Evolutionary conservation across 1,140 invertebrate species (phyloP).

Genomic region (Orussus abietinus): DNA sequence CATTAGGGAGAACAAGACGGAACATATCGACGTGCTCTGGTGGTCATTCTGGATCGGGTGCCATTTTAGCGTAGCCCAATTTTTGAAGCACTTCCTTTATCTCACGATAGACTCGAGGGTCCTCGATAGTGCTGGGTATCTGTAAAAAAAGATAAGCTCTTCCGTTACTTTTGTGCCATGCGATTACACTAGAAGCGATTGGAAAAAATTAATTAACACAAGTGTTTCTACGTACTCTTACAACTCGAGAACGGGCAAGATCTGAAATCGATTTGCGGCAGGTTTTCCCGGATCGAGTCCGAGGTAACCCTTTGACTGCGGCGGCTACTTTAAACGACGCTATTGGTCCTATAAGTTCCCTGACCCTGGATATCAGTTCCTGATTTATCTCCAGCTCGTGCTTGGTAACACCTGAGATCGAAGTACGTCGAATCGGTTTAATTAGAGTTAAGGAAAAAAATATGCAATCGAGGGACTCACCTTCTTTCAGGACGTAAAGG

Average conservation of each 20-base stretch:
- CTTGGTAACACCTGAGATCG: conserved; percentile 53
- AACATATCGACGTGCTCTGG: too few relatives aligned
- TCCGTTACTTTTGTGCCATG: too few relatives aligned
- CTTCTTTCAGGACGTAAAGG: conserved; percentile 68
- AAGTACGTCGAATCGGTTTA: conserved; percentile 12
- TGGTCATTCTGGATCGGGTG: conserved; percentile 62
- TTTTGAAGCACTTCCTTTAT: conserved; percentile 71
- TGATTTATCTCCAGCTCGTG: conserved; percentile 59
- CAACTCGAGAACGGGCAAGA: conserved; percentile 71
- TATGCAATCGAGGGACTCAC: conserved; percentile 22
- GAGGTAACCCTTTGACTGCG: conserved; percentile 72
- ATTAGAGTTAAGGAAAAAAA: conserved; percentile 15
- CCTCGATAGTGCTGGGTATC: conserved; percentile 85
- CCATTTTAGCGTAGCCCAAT: conserved; percentile 69
- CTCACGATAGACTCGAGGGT: conserved; percentile 74
- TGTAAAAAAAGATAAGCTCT: too few relatives aligned
- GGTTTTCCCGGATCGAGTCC: conserved; percentile 74
- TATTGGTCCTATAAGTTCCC: conserved; percentile 82
- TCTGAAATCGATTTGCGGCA: conserved; percentile 81
- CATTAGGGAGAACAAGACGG: too few relatives aligned
- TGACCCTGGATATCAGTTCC: conserved; percentile 69
- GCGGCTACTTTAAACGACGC: conserved; percentile 78
- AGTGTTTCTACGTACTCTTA: too few relatives aligned
- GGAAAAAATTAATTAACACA: too few relatives aligned
- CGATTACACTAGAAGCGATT: too few relatives aligned